Base-by-base conservation (phyloP, 2,888 invertebrate species). In the Cepaea hortensis region DNA sequence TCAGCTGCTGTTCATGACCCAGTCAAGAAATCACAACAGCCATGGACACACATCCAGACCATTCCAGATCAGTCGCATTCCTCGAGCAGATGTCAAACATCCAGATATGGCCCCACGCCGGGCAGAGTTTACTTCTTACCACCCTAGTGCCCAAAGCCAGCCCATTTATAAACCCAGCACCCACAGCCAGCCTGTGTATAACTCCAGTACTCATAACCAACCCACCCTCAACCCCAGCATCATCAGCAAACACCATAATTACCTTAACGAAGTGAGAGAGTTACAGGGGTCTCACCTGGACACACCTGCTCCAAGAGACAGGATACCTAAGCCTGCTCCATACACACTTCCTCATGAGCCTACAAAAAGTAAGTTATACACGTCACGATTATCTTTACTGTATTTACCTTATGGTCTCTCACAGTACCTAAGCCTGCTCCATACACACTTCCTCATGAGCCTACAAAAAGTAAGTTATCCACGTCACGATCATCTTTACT, bases 271-370 rank as follows among this genome's bases (percentile, higher is more conserved):
- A 79, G 89, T 88, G 20, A 87, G 88, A 35, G 89, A 90, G 77
- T 83, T 89, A 50, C 88, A 88, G 88, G 88, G 89, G 15, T 92
- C 92, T 9, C 91, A 92, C 1, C 88, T 92, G 55, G 92, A 92
- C 84, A 93, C 93, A 3, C 93, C 93, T 18, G 92, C 92, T 55
- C 93, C 93, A 15, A 89, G 93, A 73, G 87, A 90, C 55, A 90
- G 90, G 83, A 91, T 92, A 35, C 93, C 93, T 4, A 91, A 88
- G 73, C 93, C 93, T 3, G 90, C 91, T 4, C 87, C 87, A 35
- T 88, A 89, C 75, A 79, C 81, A 35, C 83, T 87, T 35, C 79
- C 83, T n/a, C 75, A 84, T 48, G 81, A 87, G 68, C 81, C 88
- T n/a, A 85, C 85, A 18, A 88, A 89, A 86, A 86, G 89, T 89